phyloP scores from a whole-genome alignment of 2,797 vertebrate genomes.

The Falco novaeseelandiae region DNA sequence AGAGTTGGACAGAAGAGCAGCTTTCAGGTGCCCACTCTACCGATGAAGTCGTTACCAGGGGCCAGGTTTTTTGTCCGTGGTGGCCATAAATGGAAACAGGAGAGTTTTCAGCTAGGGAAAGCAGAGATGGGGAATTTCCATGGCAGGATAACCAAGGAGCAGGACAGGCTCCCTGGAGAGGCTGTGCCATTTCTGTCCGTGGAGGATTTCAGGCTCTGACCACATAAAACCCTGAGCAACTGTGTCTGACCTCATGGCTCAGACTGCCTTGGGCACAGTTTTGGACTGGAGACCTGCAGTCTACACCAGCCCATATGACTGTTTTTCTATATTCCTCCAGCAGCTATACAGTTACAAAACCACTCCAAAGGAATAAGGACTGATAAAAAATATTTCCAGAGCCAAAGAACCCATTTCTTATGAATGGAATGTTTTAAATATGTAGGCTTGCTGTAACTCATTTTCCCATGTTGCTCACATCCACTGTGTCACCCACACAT shows the following conservation, averaged over 20 bases:
- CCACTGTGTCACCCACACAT: background rate
- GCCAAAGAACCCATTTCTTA: background rate
- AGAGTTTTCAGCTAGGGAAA: background rate
- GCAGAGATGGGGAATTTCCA: background rate
- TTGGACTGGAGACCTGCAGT: background rate
- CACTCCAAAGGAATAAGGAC: background rate
- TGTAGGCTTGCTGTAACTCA: background rate
- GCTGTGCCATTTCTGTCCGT: background rate
- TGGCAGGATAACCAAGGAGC: background rate
- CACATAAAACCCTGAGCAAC: background rate
- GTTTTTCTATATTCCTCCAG: background rate
- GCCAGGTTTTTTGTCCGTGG: background rate
- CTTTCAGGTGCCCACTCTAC: fast-evolving
- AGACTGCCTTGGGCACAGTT: background rate
- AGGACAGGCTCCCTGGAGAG: background rate
- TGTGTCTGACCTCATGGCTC: background rate
- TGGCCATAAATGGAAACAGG: background rate
- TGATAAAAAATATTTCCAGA: background rate
- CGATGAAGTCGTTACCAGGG: background rate
- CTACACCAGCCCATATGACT: background rate
- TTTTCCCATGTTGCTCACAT: background rate
- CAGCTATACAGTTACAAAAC: background rate
- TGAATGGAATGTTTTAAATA: background rate
- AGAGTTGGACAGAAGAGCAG: background rate
- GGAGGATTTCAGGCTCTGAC: background rate